Percentiles rank a stretch among this genome's conserved stretches.
phyloP scores from a whole-genome alignment of 2,113 vertebrate genomes.

The Lutjanus erythropterus region DNA sequence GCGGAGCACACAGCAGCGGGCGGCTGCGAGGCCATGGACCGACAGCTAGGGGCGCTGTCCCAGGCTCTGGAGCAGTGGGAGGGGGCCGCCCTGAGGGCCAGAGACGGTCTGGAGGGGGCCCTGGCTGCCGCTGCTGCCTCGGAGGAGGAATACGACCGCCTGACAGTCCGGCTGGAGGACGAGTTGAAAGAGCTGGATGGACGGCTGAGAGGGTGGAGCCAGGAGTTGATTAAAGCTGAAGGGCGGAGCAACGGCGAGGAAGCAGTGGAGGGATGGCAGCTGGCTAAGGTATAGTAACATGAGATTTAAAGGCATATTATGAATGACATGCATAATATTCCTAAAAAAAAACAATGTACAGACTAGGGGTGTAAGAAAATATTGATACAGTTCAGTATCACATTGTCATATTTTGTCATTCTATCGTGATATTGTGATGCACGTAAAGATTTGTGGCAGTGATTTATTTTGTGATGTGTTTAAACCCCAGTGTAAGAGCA shows the following conservation, averaged over 20 bases:
- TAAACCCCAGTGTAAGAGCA: too few species aligned
- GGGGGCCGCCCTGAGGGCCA: conserved; percentile 86
- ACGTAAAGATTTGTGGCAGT: too few species aligned
- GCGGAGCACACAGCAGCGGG: conserved; percentile 87
- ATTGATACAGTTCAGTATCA: too few species aligned
- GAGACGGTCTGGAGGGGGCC: conserved; percentile 85
- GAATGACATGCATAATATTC: too few species aligned
- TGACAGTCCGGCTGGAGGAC: conserved; percentile 87
- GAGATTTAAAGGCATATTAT: conserved; percentile 50
- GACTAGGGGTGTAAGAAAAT: too few species aligned
- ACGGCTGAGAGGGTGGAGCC: conserved; percentile 86
- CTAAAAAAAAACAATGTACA: too few species aligned
- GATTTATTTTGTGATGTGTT: too few species aligned
- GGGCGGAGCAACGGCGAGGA: conserved; percentile 89
- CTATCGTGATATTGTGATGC: too few species aligned
- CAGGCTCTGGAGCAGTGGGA: conserved; percentile 96
- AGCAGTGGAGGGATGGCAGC: conserved; percentile 89
- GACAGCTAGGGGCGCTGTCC: conserved; percentile 92
- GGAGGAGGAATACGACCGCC: conserved; percentile 88
- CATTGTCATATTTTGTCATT: too few species aligned
- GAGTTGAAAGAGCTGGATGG: conserved; percentile 84
- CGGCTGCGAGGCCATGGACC: conserved; percentile 89
- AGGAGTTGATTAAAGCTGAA: conserved; percentile 86
- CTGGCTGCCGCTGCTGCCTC: conserved; percentile 88
- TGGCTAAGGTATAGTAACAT: conserved; percentile 86